These are phyloP conservation scores for Pelecanoides urinatrix DNA, from an alignment of 2,113 vertebrate genomes.

Conservation along the genomic window DNA sequence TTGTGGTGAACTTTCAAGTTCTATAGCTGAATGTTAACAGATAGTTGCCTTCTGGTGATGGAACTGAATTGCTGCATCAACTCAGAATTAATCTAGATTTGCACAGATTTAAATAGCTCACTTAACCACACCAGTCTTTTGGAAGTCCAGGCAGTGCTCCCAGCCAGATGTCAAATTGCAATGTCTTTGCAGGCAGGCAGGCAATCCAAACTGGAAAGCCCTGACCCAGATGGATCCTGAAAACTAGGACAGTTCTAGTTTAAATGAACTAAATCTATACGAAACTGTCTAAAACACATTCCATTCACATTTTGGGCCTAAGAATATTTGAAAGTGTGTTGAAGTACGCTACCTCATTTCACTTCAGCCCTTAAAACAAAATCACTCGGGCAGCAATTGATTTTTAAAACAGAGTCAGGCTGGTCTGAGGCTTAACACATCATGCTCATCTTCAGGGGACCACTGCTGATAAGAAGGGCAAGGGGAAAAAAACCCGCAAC, in stretches of 20 bases:
- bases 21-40: background rate
- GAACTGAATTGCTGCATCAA: background rate
- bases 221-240: background rate
- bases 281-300: background rate
- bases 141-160: background rate
- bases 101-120: background rate
- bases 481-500: background rate
- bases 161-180: background rate
- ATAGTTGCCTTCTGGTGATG: background rate
- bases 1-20: background rate
- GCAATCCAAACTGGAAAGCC: background rate
- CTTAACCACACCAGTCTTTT: background rate
- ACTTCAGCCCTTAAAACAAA: background rate
- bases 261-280: background rate
- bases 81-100: background rate
- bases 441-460: background rate
- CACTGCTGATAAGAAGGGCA: background rate
- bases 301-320: background rate
- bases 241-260: background rate
- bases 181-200: background rate
- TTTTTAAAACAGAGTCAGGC: background rate
- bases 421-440: accelerated
- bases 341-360: background rate
- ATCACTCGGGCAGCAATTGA: background rate
- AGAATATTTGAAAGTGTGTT: background rate